Evolutionary conservation across 1,140 invertebrate genomes (phyloP), one percentile per base, ranked within the genome.

Genomic region (Diorhabda carinulata): DNA sequence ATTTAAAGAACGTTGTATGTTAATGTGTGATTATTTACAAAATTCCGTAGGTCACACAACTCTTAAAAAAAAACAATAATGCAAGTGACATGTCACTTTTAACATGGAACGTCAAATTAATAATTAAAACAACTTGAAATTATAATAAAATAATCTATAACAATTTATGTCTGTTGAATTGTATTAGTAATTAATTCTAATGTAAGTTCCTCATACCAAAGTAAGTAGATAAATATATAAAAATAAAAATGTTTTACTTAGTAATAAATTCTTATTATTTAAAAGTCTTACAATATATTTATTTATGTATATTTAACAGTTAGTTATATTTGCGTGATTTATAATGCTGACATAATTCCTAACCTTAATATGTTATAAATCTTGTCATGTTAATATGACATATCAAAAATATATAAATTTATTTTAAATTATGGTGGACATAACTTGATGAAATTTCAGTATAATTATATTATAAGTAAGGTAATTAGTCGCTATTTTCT

Each of bases 381-480:
- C 3, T 52, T 52, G 47, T 52, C 47, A 52, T 4, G 25, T 25
- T 52, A 8, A n/a, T 52, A 52, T 52, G 47, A 52, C 47, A 52
- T n/a, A 52, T 52, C n/a, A 52, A 52, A 52, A 52, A 52, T 52
- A 8, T 52, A 52, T 52, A 52, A 52, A 52, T n/a, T 52, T 52
- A 8, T 52, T 52, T 3, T 52, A 52, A 52, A 52, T 52, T 52
- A 52, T 52, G 47, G 47, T 52, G 47, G n/a, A 52, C n/a, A 52
- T 52, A 52, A 52, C 47, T 52, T 52, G n/a, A 52, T n/a, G 25
- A 25, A 52, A 52, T 52, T 52, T 8, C 6, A 52, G 47, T 52
- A 25, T 25, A 8, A 52, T 4, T 8, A 52, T 52, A 2, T 52
- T 4, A 52, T 52, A 52, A 6, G 2, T 52, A 6, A 52, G 3